These are phyloP conservation scores for Heterotilapia buettikoferi DNA, from an alignment of 2,113 vertebrate genomes.

Conservation along the genomic window DNA sequence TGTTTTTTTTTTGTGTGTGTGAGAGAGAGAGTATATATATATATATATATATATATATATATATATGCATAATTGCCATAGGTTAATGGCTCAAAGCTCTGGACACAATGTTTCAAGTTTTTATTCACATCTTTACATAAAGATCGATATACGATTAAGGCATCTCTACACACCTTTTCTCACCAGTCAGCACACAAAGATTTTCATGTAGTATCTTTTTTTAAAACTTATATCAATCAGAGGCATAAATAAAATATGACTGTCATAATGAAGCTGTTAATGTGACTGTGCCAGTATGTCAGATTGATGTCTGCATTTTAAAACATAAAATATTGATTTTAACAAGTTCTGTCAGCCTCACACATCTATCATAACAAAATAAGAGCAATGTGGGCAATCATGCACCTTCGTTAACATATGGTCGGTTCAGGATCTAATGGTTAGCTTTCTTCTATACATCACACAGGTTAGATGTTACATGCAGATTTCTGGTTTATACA, in stretches of 20 bases:
- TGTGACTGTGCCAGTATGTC: not conserved
- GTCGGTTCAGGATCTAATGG: not conserved
- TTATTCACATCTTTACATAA: too few species aligned
- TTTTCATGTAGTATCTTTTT: not conserved
- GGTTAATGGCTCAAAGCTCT: not conserved
- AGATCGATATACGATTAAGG: not conserved
- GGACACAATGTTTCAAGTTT: too few species aligned
- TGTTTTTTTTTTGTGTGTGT: not conserved
- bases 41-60: fast-evolving
- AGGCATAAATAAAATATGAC: not conserved
- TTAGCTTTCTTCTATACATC: not conserved
- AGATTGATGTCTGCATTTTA: not conserved
- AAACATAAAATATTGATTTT: not conserved
- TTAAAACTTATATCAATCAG: not conserved
- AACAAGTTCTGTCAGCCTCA: not conserved
- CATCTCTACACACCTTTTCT: not conserved
- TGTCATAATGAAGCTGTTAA: not conserved
- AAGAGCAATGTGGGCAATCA: not conserved
- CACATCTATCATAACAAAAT: not conserved
- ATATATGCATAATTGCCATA: not conserved
- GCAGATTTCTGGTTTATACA: not conserved
- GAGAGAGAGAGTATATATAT: fast-evolving
- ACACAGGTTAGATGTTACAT: not conserved
- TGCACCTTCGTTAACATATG: not conserved
- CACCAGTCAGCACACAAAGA: not conserved